Percentiles rank a stretch among this genome's conserved stretches.
Conservation (phyloP, 2,113 vertebrate genomes). For the Buteo buteo region DNA sequence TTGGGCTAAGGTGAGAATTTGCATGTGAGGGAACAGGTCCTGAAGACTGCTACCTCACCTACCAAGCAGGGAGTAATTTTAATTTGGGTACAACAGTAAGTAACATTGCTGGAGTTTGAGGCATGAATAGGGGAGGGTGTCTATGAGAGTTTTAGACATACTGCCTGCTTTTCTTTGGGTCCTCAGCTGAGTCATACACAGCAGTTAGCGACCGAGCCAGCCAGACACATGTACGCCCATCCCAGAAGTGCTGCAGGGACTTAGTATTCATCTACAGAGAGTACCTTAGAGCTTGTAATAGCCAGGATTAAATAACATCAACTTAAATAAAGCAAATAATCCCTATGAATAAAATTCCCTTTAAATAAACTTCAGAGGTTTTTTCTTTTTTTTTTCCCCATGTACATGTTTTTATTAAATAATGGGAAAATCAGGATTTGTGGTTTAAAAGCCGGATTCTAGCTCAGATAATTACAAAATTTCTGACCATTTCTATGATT, state of each 20-base stretch:
- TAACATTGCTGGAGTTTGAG: accelerated
- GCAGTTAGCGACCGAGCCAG: not conserved
- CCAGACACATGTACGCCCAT: accelerated
- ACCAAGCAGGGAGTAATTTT: not conserved
- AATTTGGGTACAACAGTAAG: not conserved
- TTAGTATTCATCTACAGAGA: not conserved
- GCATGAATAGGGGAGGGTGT: not conserved
- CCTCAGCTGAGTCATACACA: not conserved
- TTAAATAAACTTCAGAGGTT: not conserved
- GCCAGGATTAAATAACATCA: not conserved
- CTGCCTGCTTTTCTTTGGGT: not conserved
- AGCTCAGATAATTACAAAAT: not conserved
- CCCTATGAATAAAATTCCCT: not conserved
- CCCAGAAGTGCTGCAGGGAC: not conserved
- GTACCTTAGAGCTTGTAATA: not conserved
- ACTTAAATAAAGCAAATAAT: not conserved
- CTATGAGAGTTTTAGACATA: too few species aligned
- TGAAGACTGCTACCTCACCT: accelerated
- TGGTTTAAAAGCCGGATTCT: not conserved
- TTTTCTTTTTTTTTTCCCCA: accelerated
- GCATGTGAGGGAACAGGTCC: not conserved
- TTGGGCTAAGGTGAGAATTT: not conserved
- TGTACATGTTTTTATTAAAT: not conserved
- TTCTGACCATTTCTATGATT: not conserved
- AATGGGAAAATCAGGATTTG: not conserved